Base-by-base conservation (phyloP, 2,888 invertebrate species). In the Phyllotreta striolata region DNA sequence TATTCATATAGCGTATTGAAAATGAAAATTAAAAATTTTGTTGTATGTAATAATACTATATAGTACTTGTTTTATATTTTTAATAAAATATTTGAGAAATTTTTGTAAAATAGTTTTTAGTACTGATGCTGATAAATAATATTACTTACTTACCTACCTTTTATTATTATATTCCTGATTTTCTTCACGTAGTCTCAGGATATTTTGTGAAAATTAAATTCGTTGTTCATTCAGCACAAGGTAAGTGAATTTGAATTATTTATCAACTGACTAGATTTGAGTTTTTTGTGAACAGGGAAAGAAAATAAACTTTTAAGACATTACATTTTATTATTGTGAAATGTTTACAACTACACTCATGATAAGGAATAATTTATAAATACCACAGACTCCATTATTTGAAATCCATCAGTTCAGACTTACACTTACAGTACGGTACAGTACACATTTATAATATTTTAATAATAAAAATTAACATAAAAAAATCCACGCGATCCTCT, bases 391-490 rank as follows among this genome's bases (percentile, higher is more conserved):
- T 74, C 70, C 59, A 49, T 62, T 69, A 71, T 69, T 41, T 51
- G 64, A 68, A 68, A 67, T 49, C 67, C 72, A 72, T 70, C 70
- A 75, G 78, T 74, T 80, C 80, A 80, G 80, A 79, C 80, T 80
- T 79, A 77, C 74, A 71, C 76, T 74, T 78, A 79, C 79, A 80
- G 79, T 80, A 80, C 79, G 55, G 57, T 38, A 80, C 79, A 59
- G 57, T 38, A 61, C 55, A 64, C 55, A 63, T 57, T 59, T 63
- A 63, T 38, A 78, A 72, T 76, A 76, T 75, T 24, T 75, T 74
- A 70, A 71, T 72, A 71, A 72, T 73, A 69, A 72, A 75, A 74
- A 70, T 67, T 72, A 75, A 73, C 72, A 73, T 73, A 73, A 72
- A 72, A 72, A 74, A 70, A 64, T 73, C 69, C 68, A 67, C 65